Conservation (phyloP, 2,888 invertebrate species). For the Ichneumoninae sp. region DNA sequence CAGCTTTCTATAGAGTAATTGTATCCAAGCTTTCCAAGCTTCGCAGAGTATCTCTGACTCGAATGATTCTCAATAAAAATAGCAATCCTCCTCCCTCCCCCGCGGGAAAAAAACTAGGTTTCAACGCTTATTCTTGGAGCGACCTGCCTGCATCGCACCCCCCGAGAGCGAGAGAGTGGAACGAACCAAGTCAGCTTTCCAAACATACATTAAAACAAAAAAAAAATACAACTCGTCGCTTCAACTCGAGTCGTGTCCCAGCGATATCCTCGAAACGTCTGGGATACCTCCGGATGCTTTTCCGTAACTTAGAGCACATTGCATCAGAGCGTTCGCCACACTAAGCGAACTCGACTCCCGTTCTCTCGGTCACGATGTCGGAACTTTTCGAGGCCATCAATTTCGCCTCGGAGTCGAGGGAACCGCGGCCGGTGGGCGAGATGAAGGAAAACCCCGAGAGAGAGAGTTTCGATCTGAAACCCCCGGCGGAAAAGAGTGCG, state of each 20-base stretch:
- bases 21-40: neutral
- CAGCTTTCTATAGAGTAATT: neutral
- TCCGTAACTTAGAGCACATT: slow-evolving; percentile 44
- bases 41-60: neutral
- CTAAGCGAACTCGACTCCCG: slow-evolving; percentile 37
- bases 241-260: neutral
- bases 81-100: neutral
- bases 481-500: neutral
- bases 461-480: slow-evolving; percentile 37
- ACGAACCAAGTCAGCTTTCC: neutral
- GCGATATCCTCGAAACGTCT: neutral
- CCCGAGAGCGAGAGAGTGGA: slow-evolving; percentile 2
- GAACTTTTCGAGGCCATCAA: slow-evolving; percentile 55
- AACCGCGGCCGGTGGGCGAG: slow-evolving; percentile 11
- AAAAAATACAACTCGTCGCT: neutral
- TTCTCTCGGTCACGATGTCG: slow-evolving; percentile 43
- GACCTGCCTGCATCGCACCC: neutral
- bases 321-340: slow-evolving; percentile 32
- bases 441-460: slow-evolving; percentile 27
- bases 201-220: neutral
- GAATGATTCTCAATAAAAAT: neutral
- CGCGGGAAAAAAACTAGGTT: neutral
- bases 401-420: slow-evolving; percentile 28
- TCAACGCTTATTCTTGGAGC: neutral
- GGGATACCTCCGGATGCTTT: slow-evolving; percentile 36